phyloP scores from a whole-genome alignment of 2,888 invertebrate species.

The Trypoxylon attenuatum region DNA sequence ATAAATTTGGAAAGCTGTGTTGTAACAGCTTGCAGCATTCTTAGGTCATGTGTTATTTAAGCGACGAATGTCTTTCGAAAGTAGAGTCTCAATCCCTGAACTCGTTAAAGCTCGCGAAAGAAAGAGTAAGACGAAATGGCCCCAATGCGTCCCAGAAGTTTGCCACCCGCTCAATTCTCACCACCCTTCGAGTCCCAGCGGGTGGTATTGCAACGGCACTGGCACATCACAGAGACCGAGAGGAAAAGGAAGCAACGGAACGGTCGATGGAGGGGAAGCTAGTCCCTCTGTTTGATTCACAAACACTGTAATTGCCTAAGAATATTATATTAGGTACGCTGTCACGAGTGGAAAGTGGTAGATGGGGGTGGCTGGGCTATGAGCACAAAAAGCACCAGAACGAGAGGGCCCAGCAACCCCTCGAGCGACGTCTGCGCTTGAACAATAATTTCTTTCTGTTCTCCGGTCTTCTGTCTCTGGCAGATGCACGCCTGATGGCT shows the following conservation, averaged over 20 bases:
- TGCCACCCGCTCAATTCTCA: slow-evolving; percentile 63
- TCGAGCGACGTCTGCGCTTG: slow-evolving; percentile 29
- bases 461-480: slow-evolving; percentile 41
- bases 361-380: slow-evolving; percentile 13
- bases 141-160: slow-evolving; percentile 7
- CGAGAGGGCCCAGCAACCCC: slow-evolving; percentile 31
- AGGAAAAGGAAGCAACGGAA: slow-evolving; percentile 30
- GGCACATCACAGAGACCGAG: slow-evolving; percentile 7
- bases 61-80: no score
- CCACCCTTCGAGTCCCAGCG: slow-evolving; percentile 32
- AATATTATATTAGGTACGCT: slow-evolving; percentile 72
- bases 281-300: slow-evolving; percentile 73
- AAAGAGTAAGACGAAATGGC: slow-evolving; percentile 23
- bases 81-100: no score
- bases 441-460: slow-evolving; percentile 60
- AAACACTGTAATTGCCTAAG: slow-evolving; percentile 74
- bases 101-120: background rate
- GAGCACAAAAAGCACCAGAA: slow-evolving; percentile 30
- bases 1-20: no score
- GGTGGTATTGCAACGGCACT: background rate
- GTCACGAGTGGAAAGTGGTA: slow-evolving; percentile 24
- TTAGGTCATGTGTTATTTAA: no score
- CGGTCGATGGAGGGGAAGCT: slow-evolving; percentile 44
- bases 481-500: no score
- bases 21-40: no score